A percentile compares a stretch with the other conserved stretches of the same genome.
Conservation (phyloP, 2,113 vertebrate genomes). For the Rhipidura dahli region DNA sequence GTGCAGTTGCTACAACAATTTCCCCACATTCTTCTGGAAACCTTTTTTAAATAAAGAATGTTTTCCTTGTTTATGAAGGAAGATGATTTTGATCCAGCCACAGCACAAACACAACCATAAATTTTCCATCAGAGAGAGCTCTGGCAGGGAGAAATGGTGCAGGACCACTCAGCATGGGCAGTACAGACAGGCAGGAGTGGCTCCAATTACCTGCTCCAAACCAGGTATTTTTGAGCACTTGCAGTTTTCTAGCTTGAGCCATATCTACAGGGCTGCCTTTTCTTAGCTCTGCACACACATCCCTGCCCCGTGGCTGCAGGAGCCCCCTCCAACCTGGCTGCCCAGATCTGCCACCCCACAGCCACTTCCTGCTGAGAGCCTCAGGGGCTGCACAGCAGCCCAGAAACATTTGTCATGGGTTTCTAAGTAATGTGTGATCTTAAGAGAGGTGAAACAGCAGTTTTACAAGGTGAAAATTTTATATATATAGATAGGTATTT, state of each 20-base stretch:
- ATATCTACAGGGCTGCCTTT: not conserved
- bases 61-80: not conserved
- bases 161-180: not conserved
- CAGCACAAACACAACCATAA: not conserved
- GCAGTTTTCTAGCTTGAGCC: not conserved
- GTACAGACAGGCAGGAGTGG: not conserved
- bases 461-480: not conserved
- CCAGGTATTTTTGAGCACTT: not conserved
- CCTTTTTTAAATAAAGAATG: not conserved
- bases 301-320: not conserved
- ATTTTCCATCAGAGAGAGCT: not conserved
- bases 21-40: not conserved
- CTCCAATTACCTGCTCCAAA: not conserved
- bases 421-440: not conserved
- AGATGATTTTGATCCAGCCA: not conserved
- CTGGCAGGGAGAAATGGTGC: not conserved
- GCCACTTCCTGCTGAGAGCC: not conserved
- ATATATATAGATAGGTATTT: not conserved
- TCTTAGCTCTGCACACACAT: not conserved
- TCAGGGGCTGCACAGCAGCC: not conserved
- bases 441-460: not conserved
- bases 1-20: not conserved
- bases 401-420: not conserved
- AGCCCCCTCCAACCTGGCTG: no score
- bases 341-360: fast-evolving